These are phyloP conservation scores for Rhadinocentrus ornatus DNA, from an alignment of 2,797 vertebrate genomes.

Conservation along the genomic window DNA sequence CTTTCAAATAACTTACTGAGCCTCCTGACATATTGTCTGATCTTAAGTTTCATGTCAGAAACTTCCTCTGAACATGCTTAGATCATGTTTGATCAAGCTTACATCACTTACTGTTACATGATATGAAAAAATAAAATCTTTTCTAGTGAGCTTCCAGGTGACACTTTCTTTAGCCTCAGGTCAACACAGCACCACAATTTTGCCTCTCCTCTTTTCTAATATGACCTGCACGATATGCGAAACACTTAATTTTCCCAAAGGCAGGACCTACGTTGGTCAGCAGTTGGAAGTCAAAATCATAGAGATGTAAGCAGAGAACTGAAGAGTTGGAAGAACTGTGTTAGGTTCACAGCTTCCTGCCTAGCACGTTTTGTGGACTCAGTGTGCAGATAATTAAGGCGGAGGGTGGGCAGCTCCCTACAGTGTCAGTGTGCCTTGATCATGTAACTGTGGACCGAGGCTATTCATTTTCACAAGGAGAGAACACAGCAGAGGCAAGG, in stretches of 20 bases:
- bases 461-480: constrained; percentile 68
- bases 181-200: neutral
- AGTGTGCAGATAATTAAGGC: constrained; percentile 73
- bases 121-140: neutral
- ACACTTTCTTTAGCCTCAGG: neutral
- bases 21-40: neutral
- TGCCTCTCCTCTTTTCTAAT: constrained; percentile 14
- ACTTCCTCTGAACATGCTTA: neutral
- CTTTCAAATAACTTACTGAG: neutral
- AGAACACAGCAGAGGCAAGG: constrained; percentile 48
- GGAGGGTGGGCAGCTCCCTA: constrained; percentile 73
- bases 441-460: constrained; percentile 44
- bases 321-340: constrained; percentile 37
- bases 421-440: constrained; percentile 57
- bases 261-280: constrained; percentile 14
- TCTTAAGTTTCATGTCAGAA: neutral
- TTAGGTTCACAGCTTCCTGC: constrained; percentile 59
- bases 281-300: constrained; percentile 13
- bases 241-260: constrained; percentile 38
- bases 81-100: neutral
- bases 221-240: constrained; percentile 21
- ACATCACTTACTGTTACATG: neutral
- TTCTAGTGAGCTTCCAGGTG: neutral
- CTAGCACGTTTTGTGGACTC: constrained; percentile 65
- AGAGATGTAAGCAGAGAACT: constrained; percentile 24